Evolutionary conservation across 2,797 vertebrate genomes (phyloP).

Genomic region (Gambelia wislizenii): DNA sequence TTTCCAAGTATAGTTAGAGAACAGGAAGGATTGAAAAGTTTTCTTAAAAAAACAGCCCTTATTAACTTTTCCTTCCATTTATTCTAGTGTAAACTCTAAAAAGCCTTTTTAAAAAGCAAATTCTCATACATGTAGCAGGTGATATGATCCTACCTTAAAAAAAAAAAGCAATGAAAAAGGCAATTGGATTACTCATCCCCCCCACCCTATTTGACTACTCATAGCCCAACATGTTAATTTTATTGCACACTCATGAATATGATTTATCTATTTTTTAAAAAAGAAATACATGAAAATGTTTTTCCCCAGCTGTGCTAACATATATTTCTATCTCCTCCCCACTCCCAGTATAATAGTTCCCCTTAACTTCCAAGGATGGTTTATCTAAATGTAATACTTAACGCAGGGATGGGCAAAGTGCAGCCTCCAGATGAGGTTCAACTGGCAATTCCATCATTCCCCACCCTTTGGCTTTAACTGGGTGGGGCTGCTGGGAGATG

Average conservation of each 20-base stretch:
- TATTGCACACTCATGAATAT: conserved; percentile 79
- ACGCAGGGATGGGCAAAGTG: too few species aligned
- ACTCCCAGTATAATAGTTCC: conserved; percentile 7
- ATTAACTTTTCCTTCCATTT: conserved; percentile 84
- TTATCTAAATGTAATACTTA: conserved; percentile 52
- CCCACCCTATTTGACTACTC: conserved; percentile 57
- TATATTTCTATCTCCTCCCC: conserved; percentile 60
- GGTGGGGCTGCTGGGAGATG: too few species aligned
- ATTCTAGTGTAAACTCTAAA: conserved; percentile 85
- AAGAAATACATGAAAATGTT: conserved; percentile 62
- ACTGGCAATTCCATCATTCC: too few species aligned
- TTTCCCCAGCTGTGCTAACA: conserved; percentile 69
- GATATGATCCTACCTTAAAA: conserved; percentile 77
- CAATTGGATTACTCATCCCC: conserved; percentile 70
- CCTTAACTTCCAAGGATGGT: conserved; percentile 66
- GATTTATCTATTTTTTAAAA: conserved; percentile 63
- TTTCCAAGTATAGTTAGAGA: conserved; percentile 83
- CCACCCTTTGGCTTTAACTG: too few species aligned
- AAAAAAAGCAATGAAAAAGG: conserved; percentile 73
- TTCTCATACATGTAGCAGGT: conserved; percentile 80
- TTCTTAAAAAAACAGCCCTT: conserved; percentile 86
- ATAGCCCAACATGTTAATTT: conserved; percentile 63
- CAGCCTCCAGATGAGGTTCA: too few species aligned
- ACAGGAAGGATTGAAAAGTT: conserved; percentile 86
- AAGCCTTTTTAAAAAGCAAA: conserved; percentile 82